Evolutionary conservation across 2,888 invertebrate genomes (phyloP), one percentile per base, ranked within the genome.

Genomic region (Caenorhabditis sp.): DNA sequence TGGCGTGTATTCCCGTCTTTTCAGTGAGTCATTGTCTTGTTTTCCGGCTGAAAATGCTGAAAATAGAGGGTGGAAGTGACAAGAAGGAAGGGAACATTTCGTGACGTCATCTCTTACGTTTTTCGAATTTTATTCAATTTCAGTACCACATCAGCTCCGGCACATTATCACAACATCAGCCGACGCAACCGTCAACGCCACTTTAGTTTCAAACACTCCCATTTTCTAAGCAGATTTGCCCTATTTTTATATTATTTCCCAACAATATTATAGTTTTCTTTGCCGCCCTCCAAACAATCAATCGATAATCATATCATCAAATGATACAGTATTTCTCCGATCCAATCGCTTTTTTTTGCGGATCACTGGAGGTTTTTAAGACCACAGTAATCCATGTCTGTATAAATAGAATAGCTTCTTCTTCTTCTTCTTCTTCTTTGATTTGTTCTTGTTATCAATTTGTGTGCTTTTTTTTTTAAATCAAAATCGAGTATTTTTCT

Each of bases 1-100:
- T 80, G 30, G 74, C 71, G 17, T 78, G 78, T 55, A 30, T 73
- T 61, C 62, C 78, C 1, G 78, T 78, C 15, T 74, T 78, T 39
- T 56, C 61, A 58, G 78, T 78, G 59, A 63, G 63, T 78, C 56
- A 50, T 52, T 22, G 5, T 32, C 22, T 27, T 41, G 15, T 26
- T 43, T 43, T 59, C 20, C 8, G 11, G 9, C 9, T 26, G 45
- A 45, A 53, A 30, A 5, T 15, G 5, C 24, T 24, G 45, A 32
- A 20, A 58, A 15, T 27, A 26, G 30, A 13, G 24, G 7, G 43
- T 17, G 22, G 8, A 53, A 37, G 2, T 35, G 27, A 27, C 43
- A 41, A 22, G 2, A 7, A 22, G 26, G 27, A 11, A 11, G 15
- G 6, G 20, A 20, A 22, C 9, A 32, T 39, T 39, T n/a, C 1